phyloP scores from a whole-genome alignment of 2,113 vertebrate genomes.

The Varanus komodoensis region DNA sequence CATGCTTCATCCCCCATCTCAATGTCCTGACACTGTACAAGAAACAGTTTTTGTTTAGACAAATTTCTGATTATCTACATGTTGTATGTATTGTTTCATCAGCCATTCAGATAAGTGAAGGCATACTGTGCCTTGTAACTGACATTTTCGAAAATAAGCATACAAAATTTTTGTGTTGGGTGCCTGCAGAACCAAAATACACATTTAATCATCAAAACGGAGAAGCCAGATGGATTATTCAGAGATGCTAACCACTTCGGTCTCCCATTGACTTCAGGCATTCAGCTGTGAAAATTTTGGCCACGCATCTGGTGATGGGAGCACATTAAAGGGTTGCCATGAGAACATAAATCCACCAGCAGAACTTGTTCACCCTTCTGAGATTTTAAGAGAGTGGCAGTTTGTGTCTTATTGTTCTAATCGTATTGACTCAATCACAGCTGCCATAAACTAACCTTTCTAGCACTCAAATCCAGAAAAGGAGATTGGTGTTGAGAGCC shows the following conservation, averaged over 20 bases:
- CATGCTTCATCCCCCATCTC: not conserved
- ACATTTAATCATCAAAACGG: conserved; percentile 24
- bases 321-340: not conserved
- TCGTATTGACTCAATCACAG: not conserved
- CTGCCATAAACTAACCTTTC: not conserved
- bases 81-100: not conserved
- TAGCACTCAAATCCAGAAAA: not conserved
- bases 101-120: not conserved
- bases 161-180: not conserved
- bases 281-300: not conserved
- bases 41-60: not conserved
- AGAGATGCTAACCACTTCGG: not conserved
- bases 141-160: not conserved
- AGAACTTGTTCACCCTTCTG: not conserved
- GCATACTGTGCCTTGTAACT: not conserved
- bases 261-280: conserved; percentile 5
- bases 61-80: not conserved
- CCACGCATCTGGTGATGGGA: not conserved
- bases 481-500: not conserved
- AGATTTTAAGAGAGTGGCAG: not conserved
- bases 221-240: conserved; percentile 14
- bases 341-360: conserved; percentile 5
- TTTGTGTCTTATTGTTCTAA: not conserved
- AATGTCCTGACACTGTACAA: not conserved
- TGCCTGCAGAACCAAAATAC: not conserved